Percentiles rank a stretch among this genome's conserved stretches.
These are phyloP conservation scores for cattle (Bos taurus) DNA, from an alignment of 2,113 vertebrate genomes.

Conservation along the genomic window DNA sequence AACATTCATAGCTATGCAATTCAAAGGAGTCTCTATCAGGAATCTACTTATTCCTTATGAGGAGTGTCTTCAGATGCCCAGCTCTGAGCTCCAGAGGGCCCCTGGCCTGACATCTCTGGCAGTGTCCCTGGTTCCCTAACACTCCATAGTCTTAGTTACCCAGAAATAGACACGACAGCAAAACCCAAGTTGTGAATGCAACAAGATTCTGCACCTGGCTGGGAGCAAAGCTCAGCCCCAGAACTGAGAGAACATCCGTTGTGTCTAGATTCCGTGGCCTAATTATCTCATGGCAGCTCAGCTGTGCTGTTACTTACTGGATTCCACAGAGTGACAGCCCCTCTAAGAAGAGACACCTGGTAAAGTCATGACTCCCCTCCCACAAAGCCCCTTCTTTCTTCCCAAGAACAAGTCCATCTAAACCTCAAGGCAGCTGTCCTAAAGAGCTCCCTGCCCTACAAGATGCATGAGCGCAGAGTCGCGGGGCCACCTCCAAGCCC, in stretches of 20 bases:
- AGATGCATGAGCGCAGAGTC: neutral
- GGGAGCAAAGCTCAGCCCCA: neutral
- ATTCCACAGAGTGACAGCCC: too few relatives aligned
- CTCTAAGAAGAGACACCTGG: neutral
- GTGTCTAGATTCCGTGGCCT: fast-evolving
- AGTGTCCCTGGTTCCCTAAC: neutral
- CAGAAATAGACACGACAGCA: neutral
- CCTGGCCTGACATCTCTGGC: neutral
- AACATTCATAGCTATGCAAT: neutral
- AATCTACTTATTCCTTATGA: neutral
- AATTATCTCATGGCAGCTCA: neutral
- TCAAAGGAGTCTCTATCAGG: neutral
- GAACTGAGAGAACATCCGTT: neutral
- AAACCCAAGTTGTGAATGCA: neutral
- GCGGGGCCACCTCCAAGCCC: neutral
- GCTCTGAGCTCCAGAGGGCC: neutral
- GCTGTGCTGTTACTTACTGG: neutral
- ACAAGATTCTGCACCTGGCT: neutral
- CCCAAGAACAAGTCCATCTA: neutral
- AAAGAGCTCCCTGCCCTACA: neutral
- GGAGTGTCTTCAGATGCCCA: neutral
- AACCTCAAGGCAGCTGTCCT: neutral
- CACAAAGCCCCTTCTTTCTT: neutral
- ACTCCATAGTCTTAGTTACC: neutral
- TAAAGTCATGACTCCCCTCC: neutral